These are phyloP conservation scores for Tinamus major DNA, from an alignment of 2,797 vertebrate genomes.

Conservation along the genomic window DNA sequence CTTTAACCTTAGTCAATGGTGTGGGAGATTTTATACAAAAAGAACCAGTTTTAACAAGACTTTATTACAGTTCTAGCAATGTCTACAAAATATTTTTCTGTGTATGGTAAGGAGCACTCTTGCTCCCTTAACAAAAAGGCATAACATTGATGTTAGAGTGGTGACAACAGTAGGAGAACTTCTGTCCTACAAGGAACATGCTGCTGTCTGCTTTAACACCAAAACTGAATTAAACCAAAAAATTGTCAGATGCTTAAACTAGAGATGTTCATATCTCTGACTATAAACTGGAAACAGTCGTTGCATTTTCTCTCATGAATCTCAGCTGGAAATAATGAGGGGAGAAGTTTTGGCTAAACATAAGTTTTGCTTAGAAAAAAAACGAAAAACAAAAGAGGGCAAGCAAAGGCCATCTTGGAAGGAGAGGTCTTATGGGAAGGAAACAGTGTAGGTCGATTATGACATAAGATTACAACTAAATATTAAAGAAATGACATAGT, in stretches of 20 bases:
- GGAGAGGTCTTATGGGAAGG: not conserved
- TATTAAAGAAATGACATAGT: not conserved
- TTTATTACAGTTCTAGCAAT: not conserved
- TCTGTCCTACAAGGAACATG: not conserved
- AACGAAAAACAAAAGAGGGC: rapidly evolving
- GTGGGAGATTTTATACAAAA: not conserved
- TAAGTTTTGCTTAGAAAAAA: not conserved
- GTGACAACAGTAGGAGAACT: not conserved
- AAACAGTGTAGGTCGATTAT: not conserved
- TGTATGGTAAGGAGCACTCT: not conserved
- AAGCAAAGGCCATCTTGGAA: not conserved
- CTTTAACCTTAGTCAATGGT: not conserved
- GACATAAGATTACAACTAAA: not conserved
- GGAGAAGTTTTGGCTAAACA: not conserved
- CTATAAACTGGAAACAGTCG: not conserved
- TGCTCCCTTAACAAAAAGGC: not conserved
- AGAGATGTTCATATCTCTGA: not conserved
- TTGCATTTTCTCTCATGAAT: not conserved
- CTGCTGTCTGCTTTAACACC: not conserved
- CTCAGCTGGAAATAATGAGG: not conserved
- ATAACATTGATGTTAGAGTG: not conserved
- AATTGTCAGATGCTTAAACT: not conserved
- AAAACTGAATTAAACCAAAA: not conserved
- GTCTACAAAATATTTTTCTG: not conserved
- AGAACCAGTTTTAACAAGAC: not conserved